A percentile compares a stretch with the other conserved stretches of the same genome.
Conservation (phyloP, 2,113 vertebrate species). For the Camelus bactrianus region DNA sequence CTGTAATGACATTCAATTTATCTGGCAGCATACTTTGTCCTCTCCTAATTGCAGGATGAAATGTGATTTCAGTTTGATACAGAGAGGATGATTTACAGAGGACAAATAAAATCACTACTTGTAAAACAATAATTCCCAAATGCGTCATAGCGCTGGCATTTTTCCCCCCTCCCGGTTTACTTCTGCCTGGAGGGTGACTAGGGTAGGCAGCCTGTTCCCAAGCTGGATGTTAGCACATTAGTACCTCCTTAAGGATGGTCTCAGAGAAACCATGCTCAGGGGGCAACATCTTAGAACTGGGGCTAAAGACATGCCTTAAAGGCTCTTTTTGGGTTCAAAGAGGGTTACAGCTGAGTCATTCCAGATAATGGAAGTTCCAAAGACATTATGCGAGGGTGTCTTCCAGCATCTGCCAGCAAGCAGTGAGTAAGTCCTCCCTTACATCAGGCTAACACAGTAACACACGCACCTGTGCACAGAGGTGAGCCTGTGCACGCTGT, state of each 20-base stretch:
- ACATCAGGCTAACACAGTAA: background rate
- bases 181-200: background rate
- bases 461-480: background rate
- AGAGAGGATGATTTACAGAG: slow-evolving; percentile 3
- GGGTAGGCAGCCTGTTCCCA: background rate
- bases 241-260: background rate
- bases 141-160: background rate
- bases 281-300: background rate
- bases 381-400: background rate
- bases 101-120: background rate
- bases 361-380: background rate
- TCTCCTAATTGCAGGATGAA: background rate
- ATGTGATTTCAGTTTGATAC: background rate
- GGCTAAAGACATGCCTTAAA: background rate
- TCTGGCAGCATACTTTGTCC: background rate
- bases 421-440: background rate
- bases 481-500: background rate
- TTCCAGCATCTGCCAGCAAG: background rate
- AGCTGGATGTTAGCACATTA: background rate
- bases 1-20: background rate
- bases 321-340: background rate
- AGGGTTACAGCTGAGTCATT: background rate
- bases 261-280: background rate
- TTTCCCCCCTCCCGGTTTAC: background rate
- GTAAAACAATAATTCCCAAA: background rate